Base-by-base conservation (phyloP, 2,888 invertebrate genomes). In the Geophilus truncorum region DNA sequence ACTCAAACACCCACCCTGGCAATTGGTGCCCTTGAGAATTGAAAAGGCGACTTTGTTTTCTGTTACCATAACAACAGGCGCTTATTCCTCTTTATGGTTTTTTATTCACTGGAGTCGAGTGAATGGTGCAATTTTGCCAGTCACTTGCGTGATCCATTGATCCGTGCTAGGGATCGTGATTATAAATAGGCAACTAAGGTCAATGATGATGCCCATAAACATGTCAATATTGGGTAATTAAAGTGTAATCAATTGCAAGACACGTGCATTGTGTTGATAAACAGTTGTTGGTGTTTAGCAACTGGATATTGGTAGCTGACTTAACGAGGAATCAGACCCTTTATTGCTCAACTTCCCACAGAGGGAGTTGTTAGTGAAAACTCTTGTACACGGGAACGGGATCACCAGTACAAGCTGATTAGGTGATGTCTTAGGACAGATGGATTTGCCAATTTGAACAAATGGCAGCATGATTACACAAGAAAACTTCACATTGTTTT, bases 301-400 rank as follows among this genome's bases (percentile, higher is more conserved):
- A 70, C 70, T 70, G 70, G 70, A 70, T 70, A 70, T 28, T 70
- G 70, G 70, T 70, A 25, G 25, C 25, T 70, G 70, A 28, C 70
- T 70, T 70, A 70, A 70, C 28, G 25, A 70, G 70, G 28, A 70
- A 70, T 15, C 70, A 28, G 25, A 70, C 70, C 18, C 70, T 70
- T 70, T 70, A 70, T 70, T 70, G 28, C 70, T 21, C 15, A 45
- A 70, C 70, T 12, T 70, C 25, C 70, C 70, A 70, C 28, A 70
- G 70, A 70, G 70, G 70, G 70, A 70, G 70, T 70, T 70, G 70
- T 70, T 70, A 70, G 70, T 15, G 70, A 70, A 23, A 70, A 70
- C 70, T n/a, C 10, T 70, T 70, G 70, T 25, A 5, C 51, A 40
- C n/a, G 4, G 40, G 10, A 40, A 23, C 3, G 62, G 25, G 62